A percentile compares a stretch with the other conserved stretches of the same genome.
phyloP scores from a whole-genome alignment of 2,113 vertebrate species.

The Cettia cetti region DNA sequence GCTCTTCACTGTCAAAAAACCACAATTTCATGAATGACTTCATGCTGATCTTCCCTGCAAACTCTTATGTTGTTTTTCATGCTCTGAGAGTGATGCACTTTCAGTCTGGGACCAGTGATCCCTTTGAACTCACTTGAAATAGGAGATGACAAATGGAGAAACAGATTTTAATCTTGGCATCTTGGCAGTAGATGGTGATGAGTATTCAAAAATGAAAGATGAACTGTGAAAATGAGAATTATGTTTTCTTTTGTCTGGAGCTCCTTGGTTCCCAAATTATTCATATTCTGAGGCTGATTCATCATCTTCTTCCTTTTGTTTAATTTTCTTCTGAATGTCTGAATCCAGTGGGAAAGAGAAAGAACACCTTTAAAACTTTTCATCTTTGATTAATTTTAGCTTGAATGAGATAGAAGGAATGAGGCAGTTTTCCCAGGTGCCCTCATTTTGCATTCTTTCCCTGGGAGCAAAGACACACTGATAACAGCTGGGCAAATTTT shows the following conservation, averaged over 20 bases:
- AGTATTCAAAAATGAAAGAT: background rate
- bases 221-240: constrained; percentile 12
- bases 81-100: background rate
- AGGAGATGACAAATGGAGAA: constrained; percentile 26
- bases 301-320: background rate
- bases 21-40: background rate
- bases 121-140: background rate
- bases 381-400: constrained; percentile 22
- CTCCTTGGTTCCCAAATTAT: constrained; percentile 7
- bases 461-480: background rate
- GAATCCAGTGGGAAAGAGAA: background rate
- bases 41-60: background rate
- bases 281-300: constrained; percentile 28
- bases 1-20: background rate
- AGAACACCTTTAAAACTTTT: constrained; percentile 2
- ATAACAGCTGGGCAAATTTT: background rate
- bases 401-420: background rate
- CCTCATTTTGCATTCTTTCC: background rate
- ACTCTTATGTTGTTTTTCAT: background rate
- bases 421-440: background rate
- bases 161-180: constrained; percentile 41
- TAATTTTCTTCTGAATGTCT: constrained; percentile 12
- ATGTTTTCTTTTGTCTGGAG: background rate
- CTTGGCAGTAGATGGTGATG: constrained; percentile 3
- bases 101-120: background rate